Percentiles rank a stretch among this genome's conserved stretches.
Evolutionary conservation across 2,888 invertebrate species (phyloP).

Genomic region (Lepeophtheirus nordmannii): DNA sequence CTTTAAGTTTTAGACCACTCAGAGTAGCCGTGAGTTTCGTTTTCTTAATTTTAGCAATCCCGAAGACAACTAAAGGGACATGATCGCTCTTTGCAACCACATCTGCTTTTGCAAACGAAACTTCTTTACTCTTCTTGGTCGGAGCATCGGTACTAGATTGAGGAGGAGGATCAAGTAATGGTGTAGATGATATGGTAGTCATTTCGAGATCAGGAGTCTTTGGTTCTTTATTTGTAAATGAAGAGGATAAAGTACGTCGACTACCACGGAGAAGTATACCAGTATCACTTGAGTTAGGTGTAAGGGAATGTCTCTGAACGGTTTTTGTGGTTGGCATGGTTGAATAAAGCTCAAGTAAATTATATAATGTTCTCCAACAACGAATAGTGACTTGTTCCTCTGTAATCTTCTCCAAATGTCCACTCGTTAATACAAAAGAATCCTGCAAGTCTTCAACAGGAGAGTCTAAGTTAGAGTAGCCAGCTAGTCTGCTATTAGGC

Average conservation of each 20-base stretch:
- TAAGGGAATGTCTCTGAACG: constrained; percentile 38
- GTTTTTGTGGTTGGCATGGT: constrained; percentile 90
- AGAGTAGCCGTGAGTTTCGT: constrained; percentile 72
- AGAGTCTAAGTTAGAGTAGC: constrained; percentile 18
- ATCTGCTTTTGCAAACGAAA: constrained; percentile 26
- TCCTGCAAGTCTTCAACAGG: constrained; percentile 22
- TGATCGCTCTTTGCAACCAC: constrained; percentile 26
- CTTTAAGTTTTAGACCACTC: constrained; percentile 82
- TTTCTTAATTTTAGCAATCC: constrained; percentile 68
- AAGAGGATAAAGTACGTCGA: not conserved
- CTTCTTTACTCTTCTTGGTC: constrained; percentile 10
- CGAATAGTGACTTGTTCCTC: constrained; percentile 44
- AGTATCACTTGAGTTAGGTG: constrained; percentile 11
- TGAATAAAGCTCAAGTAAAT: constrained; percentile 76
- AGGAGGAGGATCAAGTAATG: not conserved
- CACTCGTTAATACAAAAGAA: constrained; percentile 22
- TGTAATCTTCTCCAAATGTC: constrained; percentile 19
- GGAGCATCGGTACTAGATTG: not conserved
- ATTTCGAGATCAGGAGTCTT: constrained; percentile 21
- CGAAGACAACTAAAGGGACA: constrained; percentile 48
- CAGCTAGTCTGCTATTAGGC: constrained; percentile 17
- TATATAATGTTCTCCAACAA: constrained; percentile 88
- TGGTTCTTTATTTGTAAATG: not conserved
- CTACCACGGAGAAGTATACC: constrained; percentile 6
- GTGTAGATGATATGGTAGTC: not conserved